Evolutionary conservation across 2,113 vertebrate genomes (phyloP).

Genomic region (Laterallus jamaicensis): DNA sequence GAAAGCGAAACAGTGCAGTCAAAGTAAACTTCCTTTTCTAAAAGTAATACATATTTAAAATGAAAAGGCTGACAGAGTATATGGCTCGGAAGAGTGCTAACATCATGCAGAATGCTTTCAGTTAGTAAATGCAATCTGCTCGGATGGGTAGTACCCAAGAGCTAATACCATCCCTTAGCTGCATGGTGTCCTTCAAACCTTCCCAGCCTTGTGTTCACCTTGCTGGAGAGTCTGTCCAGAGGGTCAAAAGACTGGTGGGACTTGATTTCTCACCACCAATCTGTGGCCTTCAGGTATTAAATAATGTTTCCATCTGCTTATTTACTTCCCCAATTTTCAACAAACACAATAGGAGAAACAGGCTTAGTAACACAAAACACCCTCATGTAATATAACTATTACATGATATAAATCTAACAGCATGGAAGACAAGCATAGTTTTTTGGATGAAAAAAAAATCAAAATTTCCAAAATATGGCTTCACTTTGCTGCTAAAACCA

Average conservation of each 20-base stretch:
- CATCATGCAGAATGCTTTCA: background rate
- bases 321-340: background rate
- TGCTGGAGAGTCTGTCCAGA: background rate
- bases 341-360: background rate
- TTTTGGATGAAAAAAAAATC: background rate
- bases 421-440: background rate
- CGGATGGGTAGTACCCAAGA: background rate
- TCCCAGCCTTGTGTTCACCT: background rate
- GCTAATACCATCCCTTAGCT: background rate
- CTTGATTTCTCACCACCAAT: background rate
- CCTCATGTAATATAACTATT: background rate
- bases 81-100: background rate
- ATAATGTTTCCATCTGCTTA: background rate
- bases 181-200: background rate
- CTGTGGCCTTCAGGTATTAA: background rate
- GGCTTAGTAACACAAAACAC: background rate
- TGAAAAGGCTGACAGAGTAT: background rate
- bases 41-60: background rate
- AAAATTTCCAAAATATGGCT: background rate
- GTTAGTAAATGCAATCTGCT: background rate
- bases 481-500: background rate
- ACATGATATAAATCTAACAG: background rate
- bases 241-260: background rate
- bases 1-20: background rate
- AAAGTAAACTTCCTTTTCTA: constrained; percentile 4